Percentiles rank a stretch among this genome's conserved stretches.
These are phyloP conservation scores for Etheostoma spectabile DNA, from an alignment of 2,113 vertebrate species.

Conservation along the genomic window DNA sequence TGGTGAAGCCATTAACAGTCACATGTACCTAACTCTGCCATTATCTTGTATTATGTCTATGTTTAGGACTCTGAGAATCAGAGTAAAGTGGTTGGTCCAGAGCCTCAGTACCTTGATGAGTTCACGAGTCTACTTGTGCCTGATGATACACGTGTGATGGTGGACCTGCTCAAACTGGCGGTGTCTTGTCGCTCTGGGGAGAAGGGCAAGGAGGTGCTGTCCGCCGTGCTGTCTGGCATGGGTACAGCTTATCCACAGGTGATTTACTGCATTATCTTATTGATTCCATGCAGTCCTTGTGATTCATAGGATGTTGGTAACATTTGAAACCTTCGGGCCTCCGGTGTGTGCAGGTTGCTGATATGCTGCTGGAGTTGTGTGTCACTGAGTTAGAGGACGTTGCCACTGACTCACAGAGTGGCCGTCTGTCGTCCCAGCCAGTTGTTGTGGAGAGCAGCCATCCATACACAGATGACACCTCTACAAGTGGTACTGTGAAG, in stretches of 20 bases:
- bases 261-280: not conserved
- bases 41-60: not conserved
- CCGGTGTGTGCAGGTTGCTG: constrained; percentile 88
- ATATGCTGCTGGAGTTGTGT: constrained; percentile 96
- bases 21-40: not conserved
- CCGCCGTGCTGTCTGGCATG: constrained; percentile 96
- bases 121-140: constrained; percentile 94
- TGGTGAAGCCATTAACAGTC: not conserved
- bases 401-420: constrained; percentile 96
- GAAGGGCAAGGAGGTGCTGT: constrained; percentile 94
- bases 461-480: constrained; percentile 97
- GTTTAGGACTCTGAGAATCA: constrained; percentile 94
- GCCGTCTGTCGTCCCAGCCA: constrained; percentile 95
- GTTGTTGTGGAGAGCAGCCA: constrained; percentile 99
- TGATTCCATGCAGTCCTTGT: accelerated
- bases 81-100: constrained; percentile 91
- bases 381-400: constrained; percentile 98
- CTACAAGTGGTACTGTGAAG: constrained; percentile 96
- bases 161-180: constrained; percentile 95
- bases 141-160: constrained; percentile 95
- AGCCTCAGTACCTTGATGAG: constrained; percentile 96
- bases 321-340: not conserved
- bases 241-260: constrained; percentile 97
- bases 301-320: not conserved
- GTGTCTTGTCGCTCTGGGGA: constrained; percentile 94